Conservation (phyloP, 1,140 invertebrate genomes). For the Meteorus sp. region DNA sequence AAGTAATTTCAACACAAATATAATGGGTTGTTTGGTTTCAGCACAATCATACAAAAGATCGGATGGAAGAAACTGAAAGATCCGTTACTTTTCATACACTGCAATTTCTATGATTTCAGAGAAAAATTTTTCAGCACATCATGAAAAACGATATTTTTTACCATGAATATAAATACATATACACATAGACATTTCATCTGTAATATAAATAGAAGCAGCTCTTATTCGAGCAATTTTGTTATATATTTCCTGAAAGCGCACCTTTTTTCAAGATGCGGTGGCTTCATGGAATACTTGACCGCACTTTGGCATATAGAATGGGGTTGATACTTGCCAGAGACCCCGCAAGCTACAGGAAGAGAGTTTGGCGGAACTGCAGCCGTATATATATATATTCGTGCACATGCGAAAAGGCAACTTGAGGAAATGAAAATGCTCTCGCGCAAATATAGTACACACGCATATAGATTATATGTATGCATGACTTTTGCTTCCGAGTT, state of each 20-base stretch:
- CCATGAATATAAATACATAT: not conserved
- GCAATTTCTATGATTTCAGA: too few species aligned
- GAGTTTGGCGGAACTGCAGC: too few species aligned
- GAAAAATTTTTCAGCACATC: too few species aligned
- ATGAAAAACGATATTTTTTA: too few species aligned
- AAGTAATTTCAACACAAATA: too few species aligned
- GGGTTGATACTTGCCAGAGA: constrained; percentile 20
- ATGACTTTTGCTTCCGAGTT: not conserved
- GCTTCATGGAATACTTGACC: constrained; percentile 25
- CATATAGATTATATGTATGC: not conserved
- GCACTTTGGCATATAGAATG: not conserved
- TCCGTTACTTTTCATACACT: too few species aligned
- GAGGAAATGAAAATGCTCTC: not conserved
- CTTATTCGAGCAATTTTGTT: constrained; percentile 17
- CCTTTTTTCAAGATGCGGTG: constrained; percentile 14
- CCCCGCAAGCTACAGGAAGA: constrained; percentile 11
- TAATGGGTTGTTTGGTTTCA: too few species aligned
- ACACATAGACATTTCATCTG: not conserved
- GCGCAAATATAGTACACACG: not conserved
- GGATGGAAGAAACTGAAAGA: too few species aligned
- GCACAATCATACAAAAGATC: too few species aligned
- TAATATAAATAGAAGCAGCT: not conserved
- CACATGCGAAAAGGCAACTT: not conserved
- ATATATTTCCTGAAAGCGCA: constrained; percentile 18
- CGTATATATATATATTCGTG: not conserved